Evolutionary conservation across 2,888 invertebrate genomes (phyloP), one percentile per base, ranked within the genome.

Genomic region (Pammene aurita): DNA sequence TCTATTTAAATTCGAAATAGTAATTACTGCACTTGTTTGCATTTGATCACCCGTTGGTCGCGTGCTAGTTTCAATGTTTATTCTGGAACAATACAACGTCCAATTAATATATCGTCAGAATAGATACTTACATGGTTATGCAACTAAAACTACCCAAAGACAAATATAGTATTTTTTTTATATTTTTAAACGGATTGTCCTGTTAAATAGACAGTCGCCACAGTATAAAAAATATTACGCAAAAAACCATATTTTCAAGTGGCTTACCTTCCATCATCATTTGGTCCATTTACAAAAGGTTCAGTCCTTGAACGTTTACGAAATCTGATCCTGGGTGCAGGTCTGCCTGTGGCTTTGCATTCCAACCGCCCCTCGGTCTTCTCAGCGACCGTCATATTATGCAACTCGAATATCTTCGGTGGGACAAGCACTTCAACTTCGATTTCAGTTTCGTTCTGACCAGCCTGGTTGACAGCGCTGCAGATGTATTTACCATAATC

Each of bases 401-500:
- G 88, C 65, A 96, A 93, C 79, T 97, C 96, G 81, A 95, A 95
- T 80, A 98, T 95, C 80, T 94, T 95, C 0, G 98, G 98, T 76
- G 95, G 96, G 0, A 97, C 96, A 57, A 97, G 92, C 0, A 95
- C 94, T 75, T 94, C 94, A 18, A 97, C 93, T 81, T 94, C 94
- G 18, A 96, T 94, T 72, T 93, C 94, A 4, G 94, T 93, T 78
- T 96, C 95, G 1, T 94, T 95, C 52, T 93, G 93, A 2, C 96
- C 97, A 7, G 97, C 97, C 38, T 93, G 94, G 81, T 98, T 98
- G 72, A 93, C 93, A 0, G 97, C 98, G 38, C 94, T 94, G 82
- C 98, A 98, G 65, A 95, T 95, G 84, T 97, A 97, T 73, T 94
- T 94, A 0, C 96, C 97, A 72, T 95, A 95, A 80, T 98, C 97